A percentile compares a stretch with the other conserved stretches of the same genome.
Conservation (phyloP, 37 sponge, comb jelly and placozoan genomes). For the Beroe ovata region DNA sequence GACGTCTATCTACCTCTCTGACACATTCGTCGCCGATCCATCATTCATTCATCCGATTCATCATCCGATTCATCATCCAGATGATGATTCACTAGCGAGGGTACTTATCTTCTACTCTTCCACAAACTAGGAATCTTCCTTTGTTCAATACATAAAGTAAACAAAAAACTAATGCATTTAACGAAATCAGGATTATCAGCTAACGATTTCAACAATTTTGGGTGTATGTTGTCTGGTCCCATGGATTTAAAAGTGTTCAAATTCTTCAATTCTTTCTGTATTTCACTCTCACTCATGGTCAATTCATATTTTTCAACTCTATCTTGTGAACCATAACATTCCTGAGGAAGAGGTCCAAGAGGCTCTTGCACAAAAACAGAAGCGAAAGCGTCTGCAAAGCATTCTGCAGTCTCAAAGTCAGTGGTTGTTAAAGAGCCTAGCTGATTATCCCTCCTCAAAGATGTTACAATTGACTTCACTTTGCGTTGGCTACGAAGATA, state of each 20-base stretch:
- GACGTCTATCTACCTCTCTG: too few species aligned
- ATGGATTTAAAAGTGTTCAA: neutral
- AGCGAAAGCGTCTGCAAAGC: neutral
- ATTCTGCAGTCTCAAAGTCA: neutral
- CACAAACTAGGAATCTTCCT: neutral
- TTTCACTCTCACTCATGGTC: neutral
- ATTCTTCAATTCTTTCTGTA: neutral
- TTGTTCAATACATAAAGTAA: neutral
- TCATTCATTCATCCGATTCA: too few species aligned
- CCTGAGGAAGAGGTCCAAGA: neutral
- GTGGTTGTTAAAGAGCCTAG: neutral
- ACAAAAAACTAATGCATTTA: neutral
- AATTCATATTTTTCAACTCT: neutral
- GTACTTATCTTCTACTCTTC: neutral
- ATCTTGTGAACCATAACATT: neutral
- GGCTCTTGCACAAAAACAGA: neutral
- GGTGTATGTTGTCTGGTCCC: slow-evolving; percentile 27
- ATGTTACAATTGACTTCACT: neutral
- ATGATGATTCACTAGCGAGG: too few species aligned
- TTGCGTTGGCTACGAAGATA: neutral
- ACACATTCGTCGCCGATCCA: too few species aligned
- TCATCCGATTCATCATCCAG: too few species aligned
- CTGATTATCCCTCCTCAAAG: neutral
- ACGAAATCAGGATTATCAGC: neutral
- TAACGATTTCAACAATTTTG: slow-evolving; percentile 1